phyloP scores from a whole-genome alignment of 2,113 vertebrate species.

The Anser cygnoides region DNA sequence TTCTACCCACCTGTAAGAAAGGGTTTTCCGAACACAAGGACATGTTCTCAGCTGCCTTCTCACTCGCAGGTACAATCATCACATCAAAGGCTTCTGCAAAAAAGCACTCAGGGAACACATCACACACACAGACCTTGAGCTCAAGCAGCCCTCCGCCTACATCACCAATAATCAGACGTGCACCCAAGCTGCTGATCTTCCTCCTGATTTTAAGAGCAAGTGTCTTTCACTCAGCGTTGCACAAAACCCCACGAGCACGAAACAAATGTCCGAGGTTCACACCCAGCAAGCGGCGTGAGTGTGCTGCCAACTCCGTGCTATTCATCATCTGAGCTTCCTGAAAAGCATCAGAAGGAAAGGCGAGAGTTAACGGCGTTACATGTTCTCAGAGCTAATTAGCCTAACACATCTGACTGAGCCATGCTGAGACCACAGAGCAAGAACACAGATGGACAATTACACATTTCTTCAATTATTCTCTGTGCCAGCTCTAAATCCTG shows the following conservation, averaged over 20 bases:
- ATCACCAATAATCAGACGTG: background rate
- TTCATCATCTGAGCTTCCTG: background rate
- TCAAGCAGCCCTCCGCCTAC: background rate
- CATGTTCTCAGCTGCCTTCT: background rate
- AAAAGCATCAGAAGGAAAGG: background rate
- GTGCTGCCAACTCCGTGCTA: background rate
- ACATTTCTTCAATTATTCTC: background rate
- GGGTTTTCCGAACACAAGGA: background rate
- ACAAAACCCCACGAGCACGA: background rate
- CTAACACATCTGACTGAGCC: background rate
- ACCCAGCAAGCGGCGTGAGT: background rate
- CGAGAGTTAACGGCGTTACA: background rate
- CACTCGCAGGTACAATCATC: background rate
- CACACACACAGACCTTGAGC: background rate
- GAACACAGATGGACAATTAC: conserved; percentile 7
- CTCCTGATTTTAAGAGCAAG: background rate
- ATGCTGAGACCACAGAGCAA: background rate
- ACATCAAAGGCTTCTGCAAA: background rate
- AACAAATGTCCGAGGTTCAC: background rate
- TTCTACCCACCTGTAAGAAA: background rate
- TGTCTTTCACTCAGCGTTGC: background rate
- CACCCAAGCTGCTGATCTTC: background rate
- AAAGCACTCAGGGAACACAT: accelerated
- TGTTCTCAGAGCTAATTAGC: background rate
- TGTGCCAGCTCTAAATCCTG: background rate